These are phyloP conservation scores for Dasyurus viverrinus DNA, from an alignment of 2,113 vertebrate genomes.

Conservation along the genomic window DNA sequence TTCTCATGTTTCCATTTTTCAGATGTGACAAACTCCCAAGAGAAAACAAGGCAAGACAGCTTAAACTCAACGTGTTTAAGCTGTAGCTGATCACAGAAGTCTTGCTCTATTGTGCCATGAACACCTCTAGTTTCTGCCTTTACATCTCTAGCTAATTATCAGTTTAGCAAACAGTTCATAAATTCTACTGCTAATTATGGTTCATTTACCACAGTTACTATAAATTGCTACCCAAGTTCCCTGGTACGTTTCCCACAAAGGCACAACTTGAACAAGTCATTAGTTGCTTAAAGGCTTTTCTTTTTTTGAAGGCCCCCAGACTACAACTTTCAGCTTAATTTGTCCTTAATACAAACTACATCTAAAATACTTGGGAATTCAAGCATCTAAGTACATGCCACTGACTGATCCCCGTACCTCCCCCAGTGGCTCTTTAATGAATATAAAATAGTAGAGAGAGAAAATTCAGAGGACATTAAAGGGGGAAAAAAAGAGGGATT, in stretches of 20 bases:
- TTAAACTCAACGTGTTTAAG: slow-evolving; percentile 22
- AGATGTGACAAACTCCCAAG: not conserved
- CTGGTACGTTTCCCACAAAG: slow-evolving; percentile 42
- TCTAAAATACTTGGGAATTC: slow-evolving; percentile 71
- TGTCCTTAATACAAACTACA: slow-evolving; percentile 75
- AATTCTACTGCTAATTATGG: slow-evolving; percentile 71
- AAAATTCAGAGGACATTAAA: slow-evolving; percentile 60
- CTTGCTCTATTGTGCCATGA: slow-evolving; percentile 31
- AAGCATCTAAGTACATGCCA: slow-evolving; percentile 63
- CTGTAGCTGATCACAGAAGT: slow-evolving; percentile 34
- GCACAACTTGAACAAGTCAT: slow-evolving; percentile 70
- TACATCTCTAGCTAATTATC: slow-evolving; percentile 62
- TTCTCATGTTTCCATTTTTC: not conserved
- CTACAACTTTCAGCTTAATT: slow-evolving; percentile 75
- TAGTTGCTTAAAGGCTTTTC: slow-evolving; percentile 71
- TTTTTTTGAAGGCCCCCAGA: slow-evolving; percentile 69
- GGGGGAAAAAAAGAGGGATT: slow-evolving; percentile 29
- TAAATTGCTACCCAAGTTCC: slow-evolving; percentile 56
- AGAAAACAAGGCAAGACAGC: not conserved
- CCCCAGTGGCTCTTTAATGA: slow-evolving; percentile 67
- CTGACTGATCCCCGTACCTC: slow-evolving; percentile 69
- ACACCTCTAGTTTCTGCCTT: slow-evolving; percentile 54
- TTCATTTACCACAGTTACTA: slow-evolving; percentile 69
- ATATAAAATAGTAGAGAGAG: slow-evolving; percentile 59
- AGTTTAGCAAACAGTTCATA: slow-evolving; percentile 70